Evolutionary conservation across 2,797 vertebrate genomes (phyloP), one percentile per base, ranked within the genome.

Genomic region (Eurystomus glaucurus): DNA sequence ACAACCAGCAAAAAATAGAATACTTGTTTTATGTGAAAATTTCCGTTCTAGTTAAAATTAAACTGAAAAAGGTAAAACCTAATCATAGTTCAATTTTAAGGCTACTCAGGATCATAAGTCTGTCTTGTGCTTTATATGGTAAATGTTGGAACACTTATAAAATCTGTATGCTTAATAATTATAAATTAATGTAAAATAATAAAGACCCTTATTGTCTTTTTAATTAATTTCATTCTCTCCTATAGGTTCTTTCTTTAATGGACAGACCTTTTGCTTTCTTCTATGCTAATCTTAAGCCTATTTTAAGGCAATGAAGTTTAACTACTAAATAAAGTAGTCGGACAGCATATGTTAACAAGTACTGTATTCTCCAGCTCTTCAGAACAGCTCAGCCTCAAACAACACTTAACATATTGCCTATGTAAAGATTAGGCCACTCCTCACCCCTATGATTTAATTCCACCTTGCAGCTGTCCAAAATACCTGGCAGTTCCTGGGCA

Each of bases 381-480:
- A 33, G 68, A 93, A 85, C 71, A 79, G 77, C 71, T 96, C 80
- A 57, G 43, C 86, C 71, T 93, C 60, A 84, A 60, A 45, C 81
- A 95, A 85, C 98, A 99, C 99, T 98, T 98, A 99, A 37, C 98
- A 98, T 98, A 85, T 98, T 98, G 61, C 98, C 98, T 85, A 98
- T 98, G 97, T 92, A 99, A 89, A 99, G 97, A 86, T 98, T 98
- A 45, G 98, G 98, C 98, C 98, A 98, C 70, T 98, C 99, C 96
- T 99, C 98, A 52, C 98, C 98, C 58, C 98, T 90, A 68, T 98
- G 98, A 79, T 97, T 98, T 45, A 98, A 97, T 89, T 98, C 98
- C 52, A 99, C 89, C 79, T 98, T 98, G 94, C 99, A 99, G 12
- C 98, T 98, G 96, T 99, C 98, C 98, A 98, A 96, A 97, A 98